Conservation (phyloP, 1,140 invertebrate genomes). For the Habropoda laboriosa region DNA sequence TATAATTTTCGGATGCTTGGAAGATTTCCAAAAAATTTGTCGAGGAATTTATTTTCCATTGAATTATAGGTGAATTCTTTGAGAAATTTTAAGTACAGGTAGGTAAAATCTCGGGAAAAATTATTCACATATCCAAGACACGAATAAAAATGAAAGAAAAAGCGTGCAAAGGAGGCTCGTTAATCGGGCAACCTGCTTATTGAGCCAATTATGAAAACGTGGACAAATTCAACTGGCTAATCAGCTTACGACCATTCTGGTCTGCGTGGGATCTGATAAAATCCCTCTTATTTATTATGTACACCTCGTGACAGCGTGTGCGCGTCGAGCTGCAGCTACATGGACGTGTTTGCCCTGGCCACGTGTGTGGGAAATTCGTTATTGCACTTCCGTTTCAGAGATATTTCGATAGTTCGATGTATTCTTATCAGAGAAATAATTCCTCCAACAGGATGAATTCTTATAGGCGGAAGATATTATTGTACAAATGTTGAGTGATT, state of each 20-base stretch:
- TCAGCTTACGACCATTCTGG: conserved; percentile 77
- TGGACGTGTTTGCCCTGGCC: conserved; percentile 8
- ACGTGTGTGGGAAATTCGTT: background rate
- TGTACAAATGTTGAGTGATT: no score
- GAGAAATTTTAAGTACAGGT: no score
- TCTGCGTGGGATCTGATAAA: conserved; percentile 80
- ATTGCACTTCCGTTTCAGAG: conserved; percentile 2
- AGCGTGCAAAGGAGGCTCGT: conserved; percentile 41
- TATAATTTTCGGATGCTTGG: no score
- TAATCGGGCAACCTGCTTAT: conserved; percentile 74
- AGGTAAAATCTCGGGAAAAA: conserved; percentile 4
- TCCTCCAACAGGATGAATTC: no score
- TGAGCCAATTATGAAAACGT: conserved; percentile 79
- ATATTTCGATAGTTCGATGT: background rate
- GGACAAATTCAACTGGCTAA: conserved; percentile 80
- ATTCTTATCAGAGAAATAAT: no score
- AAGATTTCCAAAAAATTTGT: no score
- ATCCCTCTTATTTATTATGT: conserved; percentile 75
- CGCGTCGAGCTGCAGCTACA: conserved; percentile 16
- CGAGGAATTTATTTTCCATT: no score
- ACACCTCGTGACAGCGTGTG: conserved; percentile 52
- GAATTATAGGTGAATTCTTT: no score
- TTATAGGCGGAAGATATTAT: no score
- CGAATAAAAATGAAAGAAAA: conserved; percentile 19
- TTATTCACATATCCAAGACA: no score